Base-by-base conservation (phyloP, 2,113 vertebrate species). In the Xenopus laevis region DNA sequence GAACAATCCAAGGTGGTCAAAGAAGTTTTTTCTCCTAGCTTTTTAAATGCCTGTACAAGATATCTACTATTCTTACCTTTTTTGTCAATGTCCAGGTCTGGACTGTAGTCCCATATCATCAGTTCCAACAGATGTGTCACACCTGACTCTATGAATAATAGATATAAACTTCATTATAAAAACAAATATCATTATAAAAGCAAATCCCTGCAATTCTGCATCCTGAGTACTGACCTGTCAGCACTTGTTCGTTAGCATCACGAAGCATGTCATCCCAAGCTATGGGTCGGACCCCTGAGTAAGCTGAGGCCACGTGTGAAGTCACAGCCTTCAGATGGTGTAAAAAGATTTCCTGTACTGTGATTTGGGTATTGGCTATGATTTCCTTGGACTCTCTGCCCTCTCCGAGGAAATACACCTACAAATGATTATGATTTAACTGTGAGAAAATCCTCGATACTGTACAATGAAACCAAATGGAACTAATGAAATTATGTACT, bases 251-350 rank as follows among this genome's bases (percentile, higher is more conserved):
- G 12, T 83, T 90, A 64, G 96, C 93, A 18, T 79, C 86, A 68
- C 97, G 90, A 62, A 99, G 90, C 96, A 98, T 97, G 78, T 98
- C 97, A 2, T 99, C 97, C 97, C 97, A 99, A 85, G 97, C 87
- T 2, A 99, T 82, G 44, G 95, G 84, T 0, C 61, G 91, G 27
- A 94, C 86, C 8, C 64, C 13, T 0, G 96, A 93, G 82, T 93
- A 89, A 0, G 27, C 82, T 0, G 87, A 82, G 68, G 77, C 84
- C 78, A 96, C 68, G 0, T 82, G 87, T 69, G 84, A 87, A 44
- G 92, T 94, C 53, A 99, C 89, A 0, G 90, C 91, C 79, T 84
- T 90, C 62, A 98, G 81, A 55, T 99, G 95, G 77, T 82, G 85
- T 55, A 98, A 84, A 74, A 93, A 98, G 65, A 99, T 90, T 52